Base-by-base conservation (phyloP, 2,113 vertebrate genomes). In the Gracilinanus agilis region DNA sequence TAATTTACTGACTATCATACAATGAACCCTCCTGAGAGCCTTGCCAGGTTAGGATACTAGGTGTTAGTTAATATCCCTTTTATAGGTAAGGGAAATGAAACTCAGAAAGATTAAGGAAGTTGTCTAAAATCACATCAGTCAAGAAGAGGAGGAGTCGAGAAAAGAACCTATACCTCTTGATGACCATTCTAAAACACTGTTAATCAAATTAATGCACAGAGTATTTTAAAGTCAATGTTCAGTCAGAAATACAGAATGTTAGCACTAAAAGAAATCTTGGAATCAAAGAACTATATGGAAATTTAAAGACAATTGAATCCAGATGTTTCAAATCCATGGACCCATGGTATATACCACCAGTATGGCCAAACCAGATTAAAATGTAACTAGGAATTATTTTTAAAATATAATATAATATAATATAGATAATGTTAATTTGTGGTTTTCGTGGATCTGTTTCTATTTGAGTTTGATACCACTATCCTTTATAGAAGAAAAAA, bases 401-500 rank as follows among this genome's bases (percentile, higher is more conserved):
- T 40, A 40, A 75, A 40, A 83, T 2, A 40, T 83, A 23, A 83
- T 83, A 40, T 83, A 23, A 83, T 83, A 83, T 19, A 83, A 40
- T 40, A 40, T 40, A 83, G 67, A 83, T 83, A 40, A 83, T 40
- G 1, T 83, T 83, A 40, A 83, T 83, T 83, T 83, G 16, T 23
- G 19, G 16, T 8, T 83, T 83, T 83, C 67, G 40, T 2, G 2
- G 24, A 93, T 67, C n/a, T 90, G 58, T 91, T 88, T 53, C 92
- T 88, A 95, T 93, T 19, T 56, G 92, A 75, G 29, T 67, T 13
- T 67, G 58, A 34, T 4, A 67, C 61, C 11, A 34, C 12, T 16
- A 12, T 67, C 29, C 61, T 90, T 93, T 92, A 44, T 91, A 94
- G 90, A 92, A 95, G 54, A 54, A 92, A 95, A 95, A 96, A 89